Percentiles rank a stretch among this genome's conserved stretches.
Evolutionary conservation across 2,888 invertebrate species (phyloP).

Genomic region (Mimachlamys varia): DNA sequence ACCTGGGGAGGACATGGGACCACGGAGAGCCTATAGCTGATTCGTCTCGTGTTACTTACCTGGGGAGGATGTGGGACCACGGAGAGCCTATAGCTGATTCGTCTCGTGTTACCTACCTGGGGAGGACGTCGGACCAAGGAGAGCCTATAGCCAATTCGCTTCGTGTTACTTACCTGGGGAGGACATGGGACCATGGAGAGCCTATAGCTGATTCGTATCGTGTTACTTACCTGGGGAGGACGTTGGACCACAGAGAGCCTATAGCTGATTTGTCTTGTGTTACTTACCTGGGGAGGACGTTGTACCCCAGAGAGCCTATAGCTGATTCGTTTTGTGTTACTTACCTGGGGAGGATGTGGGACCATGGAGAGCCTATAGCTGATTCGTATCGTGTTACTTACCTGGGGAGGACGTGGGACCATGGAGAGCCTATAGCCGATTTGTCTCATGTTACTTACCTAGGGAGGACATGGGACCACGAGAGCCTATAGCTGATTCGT

Average conservation of each 20-base stretch:
- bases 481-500: conserved; percentile 56
- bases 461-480: too few relatives aligned
- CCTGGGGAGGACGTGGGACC: conserved; percentile 73
- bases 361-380: conserved; percentile 68
- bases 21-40: conserved; percentile 64
- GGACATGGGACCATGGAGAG: conserved; percentile 72
- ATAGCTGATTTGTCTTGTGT: conserved; percentile 55
- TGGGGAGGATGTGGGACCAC: conserved; percentile 75
- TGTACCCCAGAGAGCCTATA: conserved; percentile 71
- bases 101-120: too few relatives aligned
- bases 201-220: conserved; percentile 56
- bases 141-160: conserved; percentile 56
- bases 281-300: too few relatives aligned
- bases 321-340: conserved; percentile 51
- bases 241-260: conserved; percentile 71
- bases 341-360: conserved; percentile 67
- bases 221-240: too few relatives aligned
- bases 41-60: too few relatives aligned
- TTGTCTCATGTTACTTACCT: conserved; percentile 70
- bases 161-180: too few relatives aligned
- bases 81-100: conserved; percentile 57
- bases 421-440: conserved; percentile 60
- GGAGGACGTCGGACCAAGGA: conserved; percentile 73
- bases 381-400: too few relatives aligned
- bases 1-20: conserved; percentile 72